Evolutionary conservation across 2,888 invertebrate species (phyloP).

Genomic region (Agriopis aurantiaria): DNA sequence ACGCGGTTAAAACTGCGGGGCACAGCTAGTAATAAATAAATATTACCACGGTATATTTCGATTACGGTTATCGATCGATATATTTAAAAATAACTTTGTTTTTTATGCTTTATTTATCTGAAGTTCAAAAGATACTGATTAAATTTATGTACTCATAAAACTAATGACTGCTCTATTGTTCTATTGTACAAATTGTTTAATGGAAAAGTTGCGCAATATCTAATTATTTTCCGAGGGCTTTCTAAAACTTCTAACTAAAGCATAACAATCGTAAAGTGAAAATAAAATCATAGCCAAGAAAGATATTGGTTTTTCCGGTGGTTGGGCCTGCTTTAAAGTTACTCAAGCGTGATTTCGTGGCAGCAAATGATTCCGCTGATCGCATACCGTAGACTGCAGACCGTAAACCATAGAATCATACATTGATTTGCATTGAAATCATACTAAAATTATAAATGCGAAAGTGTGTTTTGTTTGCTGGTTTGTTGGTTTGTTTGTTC

Average conservation of each 20-base stretch:
- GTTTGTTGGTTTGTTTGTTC: no score
- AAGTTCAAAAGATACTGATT: background rate
- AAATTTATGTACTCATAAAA: background rate
- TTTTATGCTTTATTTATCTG: no score
- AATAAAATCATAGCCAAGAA: conserved; percentile 36
- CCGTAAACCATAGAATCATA: background rate
- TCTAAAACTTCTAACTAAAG: conserved; percentile 46
- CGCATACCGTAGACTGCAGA: background rate
- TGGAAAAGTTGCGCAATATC: conserved; percentile 25
- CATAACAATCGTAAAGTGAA: conserved; percentile 24
- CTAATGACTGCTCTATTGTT: background rate
- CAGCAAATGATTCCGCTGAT: background rate
- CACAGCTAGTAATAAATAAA: no score
- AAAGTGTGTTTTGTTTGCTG: no score
- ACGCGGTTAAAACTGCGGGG: no score
- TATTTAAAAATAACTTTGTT: no score
- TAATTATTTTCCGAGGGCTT: conserved; percentile 45
- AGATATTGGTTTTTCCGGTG: conserved; percentile 50
- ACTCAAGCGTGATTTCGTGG: conserved; percentile 50
- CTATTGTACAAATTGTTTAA: background rate
- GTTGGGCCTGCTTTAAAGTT: conserved; percentile 45
- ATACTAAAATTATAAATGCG: no score
- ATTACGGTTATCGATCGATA: no score
- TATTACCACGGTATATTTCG: no score
- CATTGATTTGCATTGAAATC: no score